Evolutionary conservation across 2,113 vertebrate species (phyloP), one percentile per base, ranked within the genome.

Genomic region (Brachyhypopomus occidentalis): DNA sequence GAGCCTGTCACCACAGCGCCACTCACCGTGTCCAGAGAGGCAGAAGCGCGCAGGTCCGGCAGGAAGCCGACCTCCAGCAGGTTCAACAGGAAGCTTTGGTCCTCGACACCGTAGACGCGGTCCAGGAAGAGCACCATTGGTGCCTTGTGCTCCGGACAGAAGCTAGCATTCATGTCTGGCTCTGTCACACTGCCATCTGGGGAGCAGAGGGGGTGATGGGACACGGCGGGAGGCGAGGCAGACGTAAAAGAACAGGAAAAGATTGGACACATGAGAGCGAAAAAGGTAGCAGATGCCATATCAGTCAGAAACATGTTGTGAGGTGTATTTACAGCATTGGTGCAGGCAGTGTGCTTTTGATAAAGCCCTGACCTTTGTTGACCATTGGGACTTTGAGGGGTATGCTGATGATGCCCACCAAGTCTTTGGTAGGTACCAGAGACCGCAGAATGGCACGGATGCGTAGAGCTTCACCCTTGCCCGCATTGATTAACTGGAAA

Each of bases 71-170:
- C 96, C 87, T 99, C 97, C 78, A 99, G 79, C 78, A 99, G 87
- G 80, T 98, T 96, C 55, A 99, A 95, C 78, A 99, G 94, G 72
- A 99, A 97, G 85, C 91, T 92, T 91, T 98, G 97, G 92, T 98
- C 96, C 88, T 96, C 95, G 63, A 99, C 95, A 81, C 97, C 96
- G 56, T 99, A 99, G 25, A 99, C 97, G 77, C 97, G 94, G 78
- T 99, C 97, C 90, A 99, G 91, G 89, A 99, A 99, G 45, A 98
- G 96, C 86, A 99, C 97, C 97, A 99, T 99, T 79, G 97, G 94
- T 69, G 96, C 94, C 91, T 99, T 99, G 90, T 99, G 97, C 87
- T 99, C 97, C 52, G 97, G 97, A 84, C 96, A 98, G 93, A 99
- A 98, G 85, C 80, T 95, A 88, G 97, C 96, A 2, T 96, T 95